Conservation (phyloP, 2,888 invertebrate species). For the Eupithecia insigniata region DNA sequence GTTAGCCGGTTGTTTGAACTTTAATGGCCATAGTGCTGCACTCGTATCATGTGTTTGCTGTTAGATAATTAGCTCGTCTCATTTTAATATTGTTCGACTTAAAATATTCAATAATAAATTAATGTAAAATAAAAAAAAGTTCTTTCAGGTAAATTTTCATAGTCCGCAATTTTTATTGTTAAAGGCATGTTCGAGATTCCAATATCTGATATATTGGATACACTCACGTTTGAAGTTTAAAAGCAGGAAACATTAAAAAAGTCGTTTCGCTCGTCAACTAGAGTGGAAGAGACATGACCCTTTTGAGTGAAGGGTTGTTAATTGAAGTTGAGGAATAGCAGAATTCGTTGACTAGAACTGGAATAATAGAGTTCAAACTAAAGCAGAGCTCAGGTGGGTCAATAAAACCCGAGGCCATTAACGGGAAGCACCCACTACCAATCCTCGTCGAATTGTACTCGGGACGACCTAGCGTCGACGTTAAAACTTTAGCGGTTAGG, state of each 20-base stretch:
- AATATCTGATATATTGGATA: not conserved
- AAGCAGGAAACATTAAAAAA: conserved; percentile 7
- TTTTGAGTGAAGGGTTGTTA: conserved; percentile 1
- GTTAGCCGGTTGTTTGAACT: conserved; percentile 2
- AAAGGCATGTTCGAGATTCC: not conserved
- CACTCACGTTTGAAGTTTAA: not conserved
- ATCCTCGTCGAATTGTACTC: not conserved
- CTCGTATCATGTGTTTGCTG: not conserved
- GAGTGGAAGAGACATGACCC: conserved; percentile 2
- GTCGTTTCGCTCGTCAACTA: not conserved
- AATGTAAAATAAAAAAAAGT: too few species aligned
- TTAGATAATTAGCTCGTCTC: not conserved
- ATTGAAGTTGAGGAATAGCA: not conserved
- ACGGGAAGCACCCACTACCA: not conserved
- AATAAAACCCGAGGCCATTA: conserved; percentile 6
- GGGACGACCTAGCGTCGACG: not conserved
- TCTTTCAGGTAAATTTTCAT: not conserved
- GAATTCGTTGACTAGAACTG: not conserved
- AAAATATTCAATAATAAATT: not conserved
- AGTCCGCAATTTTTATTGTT: not conserved
- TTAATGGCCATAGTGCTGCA: not conserved
- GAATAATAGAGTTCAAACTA: not conserved
- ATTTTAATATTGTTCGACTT: not conserved
- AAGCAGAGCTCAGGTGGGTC: conserved; percentile 3
- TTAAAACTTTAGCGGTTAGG: not conserved